Percentiles rank a stretch among this genome's conserved stretches.
These are phyloP conservation scores for Brachylomia viminalis DNA, from an alignment of 2,888 invertebrate genomes.

Conservation along the genomic window DNA sequence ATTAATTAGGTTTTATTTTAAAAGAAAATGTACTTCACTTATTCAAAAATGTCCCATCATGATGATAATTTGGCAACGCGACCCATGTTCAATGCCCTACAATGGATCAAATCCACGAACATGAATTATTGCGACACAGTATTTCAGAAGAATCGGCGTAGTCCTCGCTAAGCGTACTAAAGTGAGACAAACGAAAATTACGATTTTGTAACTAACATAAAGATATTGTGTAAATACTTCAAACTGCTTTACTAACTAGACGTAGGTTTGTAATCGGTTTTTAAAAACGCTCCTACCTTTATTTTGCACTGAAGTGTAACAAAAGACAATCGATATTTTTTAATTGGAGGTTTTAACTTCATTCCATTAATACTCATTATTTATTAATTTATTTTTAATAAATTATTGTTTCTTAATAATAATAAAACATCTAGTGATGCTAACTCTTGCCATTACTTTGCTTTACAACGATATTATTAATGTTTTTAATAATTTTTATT, in stretches of 20 bases:
- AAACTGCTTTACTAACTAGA: slow-evolving; percentile 62
- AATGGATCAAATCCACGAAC: slow-evolving; percentile 33
- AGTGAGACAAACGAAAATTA: slow-evolving; percentile 43
- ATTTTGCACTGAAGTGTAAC: slow-evolving; percentile 62
- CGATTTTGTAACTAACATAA: slow-evolving; percentile 58
- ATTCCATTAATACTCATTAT: slow-evolving; percentile 79
- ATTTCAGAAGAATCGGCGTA: slow-evolving; percentile 11
- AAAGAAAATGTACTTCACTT: background rate
- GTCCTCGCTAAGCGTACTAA: slow-evolving; percentile 43
- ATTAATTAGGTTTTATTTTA: slow-evolving; percentile 1
- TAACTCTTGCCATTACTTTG: slow-evolving; percentile 77
- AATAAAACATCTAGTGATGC: slow-evolving; percentile 56
- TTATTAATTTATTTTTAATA: slow-evolving; percentile 57
- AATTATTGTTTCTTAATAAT: slow-evolving; percentile 47
- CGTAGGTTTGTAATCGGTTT: slow-evolving; percentile 53
- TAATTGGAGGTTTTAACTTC: slow-evolving; percentile 63
- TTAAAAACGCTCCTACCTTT: slow-evolving; percentile 23
- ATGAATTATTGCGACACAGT: slow-evolving; percentile 1
- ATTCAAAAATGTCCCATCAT: background rate
- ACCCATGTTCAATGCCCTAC: slow-evolving; percentile 8
- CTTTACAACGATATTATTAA: slow-evolving; percentile 74
- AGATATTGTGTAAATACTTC: slow-evolving; percentile 62
- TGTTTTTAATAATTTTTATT: slow-evolving; percentile 33
- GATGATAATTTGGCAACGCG: slow-evolving; percentile 1
- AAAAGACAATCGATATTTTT: slow-evolving; percentile 57